Base-by-base conservation (phyloP, 2,113 vertebrate genomes). In the Australoheros scitulus region DNA sequence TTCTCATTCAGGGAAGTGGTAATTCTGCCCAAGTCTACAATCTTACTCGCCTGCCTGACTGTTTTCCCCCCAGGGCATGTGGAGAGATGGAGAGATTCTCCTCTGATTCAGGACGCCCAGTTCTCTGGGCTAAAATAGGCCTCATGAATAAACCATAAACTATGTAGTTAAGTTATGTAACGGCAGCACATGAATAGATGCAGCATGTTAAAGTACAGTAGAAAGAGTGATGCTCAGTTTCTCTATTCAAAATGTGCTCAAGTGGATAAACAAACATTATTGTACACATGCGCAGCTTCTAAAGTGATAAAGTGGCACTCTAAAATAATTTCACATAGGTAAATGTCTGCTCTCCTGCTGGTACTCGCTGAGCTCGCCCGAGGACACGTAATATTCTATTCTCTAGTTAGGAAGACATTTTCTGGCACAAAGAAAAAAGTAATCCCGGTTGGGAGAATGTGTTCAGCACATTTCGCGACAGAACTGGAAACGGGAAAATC, bases 111-210 rank as follows among this genome's bases (percentile, higher is more conserved):
- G 91, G 87, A 93, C 87, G 79, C 88, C 88, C 81, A 88, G 91
- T 88, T 92, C 88, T 91, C 84, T 79, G 63, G 85, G 91, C 92
- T 84, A 88, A 92, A 93, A 85, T 87, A 92, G 88, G 90, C 83
- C 88, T 89, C 83, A 93, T 94, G 89, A 93, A 94, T 93, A 94
- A 94, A 89, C 41, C 89, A 93, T 89, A 61, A 77, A 61, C 76
- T 80, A 24, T 85, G 91, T 91, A 88, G 91, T 93, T 89, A 85
- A 83, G 85, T 94, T 94, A 93, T 87, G 91, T 91, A 94, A 94
- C 83, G 14, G 72, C 83, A 65, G 82, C 68, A 80, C 77, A 80
- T 87, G 88, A 88, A 89, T 82, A 88, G 86, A 90, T 81, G 90
- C 79, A 83, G 86, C 72, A 50, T 22, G 58, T 47, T 65, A 26